Percentiles rank a stretch among this genome's conserved stretches.
These are phyloP conservation scores for Spheniscus mendiculus DNA, from an alignment of 2,113 vertebrate genomes.

Conservation along the genomic window DNA sequence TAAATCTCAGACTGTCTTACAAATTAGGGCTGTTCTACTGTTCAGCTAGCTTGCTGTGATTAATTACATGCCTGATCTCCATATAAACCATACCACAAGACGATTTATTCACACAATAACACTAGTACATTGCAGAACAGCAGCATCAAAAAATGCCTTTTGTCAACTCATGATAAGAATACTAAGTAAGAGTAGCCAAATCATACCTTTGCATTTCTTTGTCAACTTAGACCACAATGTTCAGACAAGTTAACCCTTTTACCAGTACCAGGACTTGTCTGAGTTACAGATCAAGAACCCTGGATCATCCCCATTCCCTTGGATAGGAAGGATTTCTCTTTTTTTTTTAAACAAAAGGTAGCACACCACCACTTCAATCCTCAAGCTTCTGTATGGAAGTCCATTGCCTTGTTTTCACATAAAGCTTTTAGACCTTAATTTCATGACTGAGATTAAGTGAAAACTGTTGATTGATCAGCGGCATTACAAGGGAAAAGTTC, in stretches of 20 bases:
- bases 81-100: background rate
- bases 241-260: background rate
- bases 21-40: background rate
- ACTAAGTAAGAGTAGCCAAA: background rate
- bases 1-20: background rate
- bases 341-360: background rate
- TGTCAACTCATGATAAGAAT: background rate
- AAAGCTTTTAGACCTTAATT: background rate
- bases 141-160: background rate
- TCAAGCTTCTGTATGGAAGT: background rate
- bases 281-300: background rate
- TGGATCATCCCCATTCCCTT: accelerated
- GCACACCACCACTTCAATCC: background rate
- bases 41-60: background rate
- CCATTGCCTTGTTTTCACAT: background rate
- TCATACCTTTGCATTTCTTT: background rate
- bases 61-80: background rate
- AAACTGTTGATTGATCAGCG: background rate
- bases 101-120: accelerated
- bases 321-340: accelerated
- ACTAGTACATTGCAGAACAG: background rate
- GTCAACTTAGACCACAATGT: background rate
- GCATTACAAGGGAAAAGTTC: background rate
- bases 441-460: background rate
- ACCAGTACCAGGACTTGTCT: background rate